Evolutionary conservation across 1,140 invertebrate genomes (phyloP).

Genomic region (Druon quercuslanigerum): DNA sequence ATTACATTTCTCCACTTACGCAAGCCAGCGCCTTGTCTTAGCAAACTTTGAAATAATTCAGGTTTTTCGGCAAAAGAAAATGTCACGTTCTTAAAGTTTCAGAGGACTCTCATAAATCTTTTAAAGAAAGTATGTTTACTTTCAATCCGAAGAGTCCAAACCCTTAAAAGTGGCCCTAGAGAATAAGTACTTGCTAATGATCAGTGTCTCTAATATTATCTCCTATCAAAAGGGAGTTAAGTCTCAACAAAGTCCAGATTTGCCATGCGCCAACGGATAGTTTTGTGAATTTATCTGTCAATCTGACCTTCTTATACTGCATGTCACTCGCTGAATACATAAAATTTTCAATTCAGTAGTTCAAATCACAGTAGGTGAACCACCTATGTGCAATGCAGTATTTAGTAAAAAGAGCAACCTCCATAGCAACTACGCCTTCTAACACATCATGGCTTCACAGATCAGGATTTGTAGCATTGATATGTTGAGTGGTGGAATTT

Average conservation of each 20-base stretch:
- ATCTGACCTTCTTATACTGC: background rate
- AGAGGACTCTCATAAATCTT: background rate
- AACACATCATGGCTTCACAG: slow-evolving; percentile 43
- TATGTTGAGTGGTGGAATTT: no score
- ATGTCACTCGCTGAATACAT: background rate
- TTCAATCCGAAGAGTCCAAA: background rate
- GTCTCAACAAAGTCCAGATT: background rate
- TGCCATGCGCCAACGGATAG: slow-evolving; percentile 20
- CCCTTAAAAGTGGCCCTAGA: background rate
- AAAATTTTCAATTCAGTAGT: background rate
- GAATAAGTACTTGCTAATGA: slow-evolving; percentile 24
- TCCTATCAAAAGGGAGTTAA: no score
- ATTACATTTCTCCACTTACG: background rate
- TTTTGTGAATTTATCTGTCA: background rate
- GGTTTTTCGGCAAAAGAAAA: background rate
- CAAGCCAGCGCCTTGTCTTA: background rate
- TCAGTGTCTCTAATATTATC: no score
- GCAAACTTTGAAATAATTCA: background rate
- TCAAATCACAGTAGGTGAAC: slow-evolving; percentile 28
- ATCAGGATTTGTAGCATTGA: no score
- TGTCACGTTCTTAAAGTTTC: slow-evolving; percentile 4
- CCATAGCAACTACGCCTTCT: slow-evolving; percentile 40
- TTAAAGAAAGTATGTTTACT: background rate
- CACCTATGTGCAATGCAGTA: slow-evolving; percentile 39
- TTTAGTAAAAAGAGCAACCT: slow-evolving; percentile 35